Conservation (phyloP, 1,140 invertebrate species). For the Leptinotarsa undecemlineata region DNA sequence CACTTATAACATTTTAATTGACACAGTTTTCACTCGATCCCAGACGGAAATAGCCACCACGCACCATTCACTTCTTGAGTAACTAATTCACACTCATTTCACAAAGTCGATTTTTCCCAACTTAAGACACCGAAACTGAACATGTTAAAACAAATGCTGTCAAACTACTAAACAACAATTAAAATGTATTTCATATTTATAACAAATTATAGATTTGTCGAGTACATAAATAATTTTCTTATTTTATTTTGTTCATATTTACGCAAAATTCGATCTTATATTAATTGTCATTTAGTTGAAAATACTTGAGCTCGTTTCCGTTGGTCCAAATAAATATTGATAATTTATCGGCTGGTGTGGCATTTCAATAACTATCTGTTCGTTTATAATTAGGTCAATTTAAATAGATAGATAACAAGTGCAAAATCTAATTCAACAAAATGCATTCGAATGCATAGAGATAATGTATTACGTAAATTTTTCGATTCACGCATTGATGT, state of each 20-base stretch:
- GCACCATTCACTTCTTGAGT: constrained; percentile 10
- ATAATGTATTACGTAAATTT: constrained; percentile 21
- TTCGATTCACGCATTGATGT: background rate
- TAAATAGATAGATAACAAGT: constrained; percentile 45
- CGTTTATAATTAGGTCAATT: constrained; percentile 51
- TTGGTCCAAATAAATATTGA: constrained; percentile 36
- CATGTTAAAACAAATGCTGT: constrained; percentile 35
- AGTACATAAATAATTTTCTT: constrained; percentile 48
- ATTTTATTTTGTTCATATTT: constrained; percentile 48
- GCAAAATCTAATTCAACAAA: constrained; percentile 32
- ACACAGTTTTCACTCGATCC: constrained; percentile 8
- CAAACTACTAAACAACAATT: constrained; percentile 49
- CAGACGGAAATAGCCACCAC: background rate
- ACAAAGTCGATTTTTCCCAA: background rate
- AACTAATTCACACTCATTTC: constrained; percentile 1
- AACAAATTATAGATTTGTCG: constrained; percentile 45
- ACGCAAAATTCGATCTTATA: constrained; percentile 50
- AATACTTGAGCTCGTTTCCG: constrained; percentile 30
- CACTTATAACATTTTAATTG: background rate
- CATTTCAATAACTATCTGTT: constrained; percentile 45
- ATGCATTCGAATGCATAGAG: constrained; percentile 24
- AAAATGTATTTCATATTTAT: constrained; percentile 53
- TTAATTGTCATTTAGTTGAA: constrained; percentile 31
- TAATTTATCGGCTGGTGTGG: constrained; percentile 41
- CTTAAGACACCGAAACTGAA: background rate